Evolutionary conservation across 2,113 vertebrate genomes (phyloP), one percentile per base, ranked within the genome.

Genomic region (Nyctereutes procyonoides): DNA sequence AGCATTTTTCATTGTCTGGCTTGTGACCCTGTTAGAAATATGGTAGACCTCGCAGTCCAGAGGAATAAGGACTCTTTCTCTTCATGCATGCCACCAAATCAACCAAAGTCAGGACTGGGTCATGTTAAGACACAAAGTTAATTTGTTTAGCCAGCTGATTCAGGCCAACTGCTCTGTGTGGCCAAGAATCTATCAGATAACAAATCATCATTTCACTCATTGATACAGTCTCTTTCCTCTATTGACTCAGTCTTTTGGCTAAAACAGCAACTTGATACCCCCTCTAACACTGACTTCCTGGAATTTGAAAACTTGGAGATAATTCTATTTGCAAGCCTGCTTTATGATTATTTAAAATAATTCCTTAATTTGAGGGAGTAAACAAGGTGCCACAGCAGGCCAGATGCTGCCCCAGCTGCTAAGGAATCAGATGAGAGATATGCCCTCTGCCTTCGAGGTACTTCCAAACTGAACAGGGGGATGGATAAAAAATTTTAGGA

Each of bases 241-340:
- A 62, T 48, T 95, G 56, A 87, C 81, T 93, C 71, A 62, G n/a
- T 85, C 87, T 92, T 96, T 86, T 58, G 53, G 60, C 56, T 85
- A 91, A n/a, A n/a, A 84, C 22, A 93, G n/a, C 51, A 71, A 32
- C 26, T 65, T 88, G 83, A 76, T 85, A 80, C 71, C 93, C 55
- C 35, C 32, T 11, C 38, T 24, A 69, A 71, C 38, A 83, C 35
- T 63, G 62, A 86, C 35, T 55, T 96, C 24, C 22, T 84, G 88
- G 55, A 92, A 92, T 22, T 90, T 30, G 74, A 38, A 76, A 55
- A 38, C 19, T 48, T 91, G 32, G 24, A 67, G 8, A 58, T 84
- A 91, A 48, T 35, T 7, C 87, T 87, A 73, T 90, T 95, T 86
- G 80, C 32, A 82, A 82, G 19, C 28, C 55, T 93, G 43, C 2